Conservation (phyloP, 1,140 invertebrate species). For the Anthonomus grandis region DNA sequence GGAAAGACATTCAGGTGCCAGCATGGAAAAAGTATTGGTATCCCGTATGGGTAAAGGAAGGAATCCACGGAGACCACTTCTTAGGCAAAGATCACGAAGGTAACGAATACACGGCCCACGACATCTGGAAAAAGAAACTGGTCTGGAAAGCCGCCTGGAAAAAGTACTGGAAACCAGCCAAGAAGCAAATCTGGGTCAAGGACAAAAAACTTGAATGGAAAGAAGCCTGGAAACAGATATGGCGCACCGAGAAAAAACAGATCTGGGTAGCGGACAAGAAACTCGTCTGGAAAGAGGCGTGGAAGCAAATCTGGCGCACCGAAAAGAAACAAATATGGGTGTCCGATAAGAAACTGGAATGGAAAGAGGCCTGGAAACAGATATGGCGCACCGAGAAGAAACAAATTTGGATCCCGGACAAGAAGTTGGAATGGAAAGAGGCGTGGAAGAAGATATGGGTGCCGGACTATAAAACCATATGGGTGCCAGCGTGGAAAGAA, state of each 20-base stretch:
- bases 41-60: conserved; percentile 66
- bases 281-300: conserved; percentile 72
- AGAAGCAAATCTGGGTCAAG: conserved; percentile 73
- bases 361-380: conserved; percentile 71
- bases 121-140: conserved; percentile 74
- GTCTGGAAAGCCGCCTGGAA: conserved; percentile 72
- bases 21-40: conserved; percentile 62
- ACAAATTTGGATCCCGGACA: conserved; percentile 69
- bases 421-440: conserved; percentile 63
- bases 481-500: conserved; percentile 69
- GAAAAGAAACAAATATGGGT: conserved; percentile 77
- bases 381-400: conserved; percentile 77
- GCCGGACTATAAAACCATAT: conserved; percentile 71
- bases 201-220: conserved; percentile 75
- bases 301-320: conserved; percentile 72
- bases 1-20: conserved; percentile 61
- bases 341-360: conserved; percentile 70
- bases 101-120: conserved; percentile 67
- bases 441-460: conserved; percentile 68
- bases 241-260: conserved; percentile 73
- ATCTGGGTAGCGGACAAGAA: conserved; percentile 74
- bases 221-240: conserved; percentile 71
- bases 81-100: conserved; percentile 72
- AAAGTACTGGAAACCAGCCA: conserved; percentile 69
- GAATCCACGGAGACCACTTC: conserved; percentile 67